Conservation (phyloP, 2,888 invertebrate genomes). For the Siphlonurus alternatus region DNA sequence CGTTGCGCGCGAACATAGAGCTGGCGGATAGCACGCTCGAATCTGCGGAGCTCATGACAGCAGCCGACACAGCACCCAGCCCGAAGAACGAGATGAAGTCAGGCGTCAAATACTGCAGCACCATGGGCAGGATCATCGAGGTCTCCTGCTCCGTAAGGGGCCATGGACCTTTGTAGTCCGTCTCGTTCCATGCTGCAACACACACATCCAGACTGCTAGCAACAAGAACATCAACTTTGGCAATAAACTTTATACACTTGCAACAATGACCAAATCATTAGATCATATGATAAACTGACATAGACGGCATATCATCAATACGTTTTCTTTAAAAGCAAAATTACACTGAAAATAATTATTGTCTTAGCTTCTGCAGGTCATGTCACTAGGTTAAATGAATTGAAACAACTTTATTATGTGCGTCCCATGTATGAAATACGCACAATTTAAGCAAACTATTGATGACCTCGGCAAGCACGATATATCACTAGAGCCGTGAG, state of each 20-base stretch:
- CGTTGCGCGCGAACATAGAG: slow-evolving; percentile 98
- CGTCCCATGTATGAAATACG: slow-evolving; percentile 7
- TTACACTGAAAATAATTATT: too few species aligned
- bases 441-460: too few species aligned
- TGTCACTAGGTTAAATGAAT: slow-evolving; percentile 9
- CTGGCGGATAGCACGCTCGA: slow-evolving; percentile 95
- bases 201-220: neutral
- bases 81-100: slow-evolving; percentile 94
- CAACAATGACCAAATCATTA: too few species aligned
- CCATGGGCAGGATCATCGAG: slow-evolving; percentile 93
- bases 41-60: slow-evolving; percentile 99
- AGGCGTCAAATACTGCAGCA: slow-evolving; percentile 90
- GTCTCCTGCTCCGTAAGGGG: slow-evolving; percentile 62
- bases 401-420: too few species aligned
- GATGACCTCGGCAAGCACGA: too few species aligned
- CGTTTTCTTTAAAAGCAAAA: too few species aligned
- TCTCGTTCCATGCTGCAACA: slow-evolving; percentile 81
- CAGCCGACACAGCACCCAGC: slow-evolving; percentile 94
- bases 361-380: too few species aligned
- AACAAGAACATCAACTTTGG: too few species aligned
- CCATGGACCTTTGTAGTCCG: slow-evolving; percentile 59
- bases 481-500: neutral
- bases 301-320: too few species aligned
- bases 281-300: too few species aligned
- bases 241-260: too few species aligned